phyloP scores from a whole-genome alignment of 2,797 vertebrate species.

The Tarsius wallacei region DNA sequence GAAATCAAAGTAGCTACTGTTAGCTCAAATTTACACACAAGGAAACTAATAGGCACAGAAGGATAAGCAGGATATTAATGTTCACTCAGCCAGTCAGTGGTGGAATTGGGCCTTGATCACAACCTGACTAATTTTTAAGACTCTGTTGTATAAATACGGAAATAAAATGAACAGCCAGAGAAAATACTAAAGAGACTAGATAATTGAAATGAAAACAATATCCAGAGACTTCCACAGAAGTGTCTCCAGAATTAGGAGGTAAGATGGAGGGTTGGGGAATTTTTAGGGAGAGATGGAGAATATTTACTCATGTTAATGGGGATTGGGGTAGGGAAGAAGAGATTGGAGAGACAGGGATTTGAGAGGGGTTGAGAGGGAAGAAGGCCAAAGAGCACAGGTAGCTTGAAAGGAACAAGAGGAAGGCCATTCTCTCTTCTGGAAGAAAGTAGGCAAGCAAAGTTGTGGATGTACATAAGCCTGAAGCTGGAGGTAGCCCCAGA shows the following conservation, averaged over 20 bases:
- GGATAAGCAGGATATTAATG: neutral
- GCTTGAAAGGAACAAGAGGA: neutral
- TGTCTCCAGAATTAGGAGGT: neutral
- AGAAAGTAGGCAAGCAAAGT: neutral
- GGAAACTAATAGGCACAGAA: neutral
- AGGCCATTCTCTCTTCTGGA: neutral
- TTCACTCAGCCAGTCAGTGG: neutral
- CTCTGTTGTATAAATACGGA: neutral
- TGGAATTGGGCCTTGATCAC: neutral
- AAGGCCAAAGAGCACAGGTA: neutral
- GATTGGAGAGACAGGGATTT: neutral
- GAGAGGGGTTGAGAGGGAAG: neutral
- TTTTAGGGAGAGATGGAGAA: neutral
- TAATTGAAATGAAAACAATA: neutral
- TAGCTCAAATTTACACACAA: constrained; percentile 10
- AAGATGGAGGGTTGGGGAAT: neutral
- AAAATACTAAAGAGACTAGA: neutral
- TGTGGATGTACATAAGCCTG: neutral
- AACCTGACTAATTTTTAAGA: neutral
- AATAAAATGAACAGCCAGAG: neutral
- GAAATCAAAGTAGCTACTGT: neutral
- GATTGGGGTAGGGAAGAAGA: neutral
- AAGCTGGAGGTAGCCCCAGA: neutral
- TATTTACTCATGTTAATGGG: neutral
- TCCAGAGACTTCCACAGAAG: neutral